Evolutionary conservation across 2,113 vertebrate species (phyloP).

Genomic region (Austrofundulus limnaeus): DNA sequence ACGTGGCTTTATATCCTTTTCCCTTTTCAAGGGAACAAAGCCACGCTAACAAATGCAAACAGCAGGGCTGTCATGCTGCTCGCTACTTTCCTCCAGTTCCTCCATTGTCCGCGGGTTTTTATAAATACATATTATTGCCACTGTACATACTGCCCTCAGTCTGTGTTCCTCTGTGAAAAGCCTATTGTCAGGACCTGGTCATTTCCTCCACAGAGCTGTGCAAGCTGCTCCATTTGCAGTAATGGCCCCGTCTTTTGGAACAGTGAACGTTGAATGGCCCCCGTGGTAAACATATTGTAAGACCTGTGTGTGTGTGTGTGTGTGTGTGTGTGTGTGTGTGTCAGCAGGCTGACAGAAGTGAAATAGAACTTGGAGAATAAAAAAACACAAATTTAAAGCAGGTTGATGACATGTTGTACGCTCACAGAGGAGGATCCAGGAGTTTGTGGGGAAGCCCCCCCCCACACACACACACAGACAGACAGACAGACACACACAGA

Average conservation of each 20-base stretch:
- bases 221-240: conserved; percentile 65
- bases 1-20: conserved; percentile 70
- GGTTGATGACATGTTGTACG: not conserved
- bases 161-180: conserved; percentile 52
- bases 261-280: conserved; percentile 50
- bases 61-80: conserved; percentile 51
- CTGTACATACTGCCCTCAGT: conserved; percentile 48
- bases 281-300: conserved; percentile 59
- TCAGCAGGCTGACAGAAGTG: conserved; percentile 40
- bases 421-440: not conserved
- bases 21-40: conserved; percentile 71
- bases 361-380: conserved; percentile 16
- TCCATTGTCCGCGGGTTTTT: conserved; percentile 70
- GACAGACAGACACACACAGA: too few species aligned
- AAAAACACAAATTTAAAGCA: not conserved
- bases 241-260: conserved; percentile 57
- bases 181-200: conserved; percentile 69
- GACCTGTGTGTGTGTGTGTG: conserved; percentile 53
- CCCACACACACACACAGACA: too few species aligned
- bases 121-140: conserved; percentile 68
- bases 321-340: conserved; percentile 24
- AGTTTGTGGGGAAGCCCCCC: conserved; percentile 1
- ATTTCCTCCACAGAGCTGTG: conserved; percentile 63
- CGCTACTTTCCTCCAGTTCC: conserved; percentile 57
- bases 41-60: conserved; percentile 67